phyloP scores from a whole-genome alignment of 1,140 invertebrate genomes.

The Adoxophyes honmai region DNA sequence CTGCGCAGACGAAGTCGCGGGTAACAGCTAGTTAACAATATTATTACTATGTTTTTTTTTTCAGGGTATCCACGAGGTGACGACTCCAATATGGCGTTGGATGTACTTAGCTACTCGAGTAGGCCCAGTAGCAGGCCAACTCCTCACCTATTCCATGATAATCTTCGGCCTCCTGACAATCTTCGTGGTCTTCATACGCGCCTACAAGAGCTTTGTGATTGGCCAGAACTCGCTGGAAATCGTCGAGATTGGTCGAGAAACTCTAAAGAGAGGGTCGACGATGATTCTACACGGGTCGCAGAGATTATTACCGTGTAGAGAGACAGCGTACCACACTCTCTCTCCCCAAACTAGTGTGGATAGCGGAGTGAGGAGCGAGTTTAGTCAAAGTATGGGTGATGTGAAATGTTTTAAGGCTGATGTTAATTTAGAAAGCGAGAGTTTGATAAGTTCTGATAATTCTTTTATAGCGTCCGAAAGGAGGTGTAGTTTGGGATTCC shows the following conservation, averaged over 20 bases:
- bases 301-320: constrained; percentile 79
- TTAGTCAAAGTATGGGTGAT: constrained; percentile 53
- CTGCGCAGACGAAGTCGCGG: too few relatives aligned
- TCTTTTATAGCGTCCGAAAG: constrained; percentile 58
- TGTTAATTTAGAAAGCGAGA: constrained; percentile 48
- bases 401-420: constrained; percentile 48
- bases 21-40: too few relatives aligned
- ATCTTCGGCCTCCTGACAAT: constrained; percentile 81
- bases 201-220: constrained; percentile 86
- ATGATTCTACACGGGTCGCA: constrained; percentile 84
- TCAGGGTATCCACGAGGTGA: constrained; percentile 88
- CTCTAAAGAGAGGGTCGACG: constrained; percentile 83
- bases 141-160: constrained; percentile 85
- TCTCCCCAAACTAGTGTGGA: constrained; percentile 21
- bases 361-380: constrained; percentile 39
- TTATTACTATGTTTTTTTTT: too few relatives aligned
- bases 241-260: constrained; percentile 85
- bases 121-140: constrained; percentile 81
- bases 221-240: constrained; percentile 83
- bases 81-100: constrained; percentile 85
- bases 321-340: constrained; percentile 71
- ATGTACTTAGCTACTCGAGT: constrained; percentile 87
- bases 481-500: constrained; percentile 27
- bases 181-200: constrained; percentile 81
- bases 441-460: constrained; percentile 57